Percentiles rank a stretch among this genome's conserved stretches.
These are phyloP conservation scores for Acanthosepion lycidas DNA, from an alignment of 2,888 invertebrate genomes.

Conservation along the genomic window DNA sequence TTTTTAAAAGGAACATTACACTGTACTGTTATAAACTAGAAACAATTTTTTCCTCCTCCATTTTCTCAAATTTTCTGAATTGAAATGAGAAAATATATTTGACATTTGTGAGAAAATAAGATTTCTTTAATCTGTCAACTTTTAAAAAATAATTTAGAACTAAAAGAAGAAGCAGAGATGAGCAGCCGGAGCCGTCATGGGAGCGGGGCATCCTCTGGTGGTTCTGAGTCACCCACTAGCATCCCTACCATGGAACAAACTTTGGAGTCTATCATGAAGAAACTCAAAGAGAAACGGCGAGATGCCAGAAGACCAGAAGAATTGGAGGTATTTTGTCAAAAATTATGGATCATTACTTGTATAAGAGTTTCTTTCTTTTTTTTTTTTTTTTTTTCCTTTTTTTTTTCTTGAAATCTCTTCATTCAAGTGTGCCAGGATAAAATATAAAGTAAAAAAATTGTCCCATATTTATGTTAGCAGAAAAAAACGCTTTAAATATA, in stretches of 20 bases:
- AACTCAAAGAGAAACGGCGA: constrained; percentile 80
- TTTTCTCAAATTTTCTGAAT: too few relatives aligned
- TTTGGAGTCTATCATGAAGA: constrained; percentile 68
- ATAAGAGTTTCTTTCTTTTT: background rate
- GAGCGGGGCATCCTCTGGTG: constrained; percentile 67
- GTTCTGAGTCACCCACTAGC: constrained; percentile 60
- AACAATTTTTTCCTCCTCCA: too few relatives aligned
- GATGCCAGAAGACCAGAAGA: constrained; percentile 78
- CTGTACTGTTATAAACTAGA: too few relatives aligned
- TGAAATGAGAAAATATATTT: too few relatives aligned
- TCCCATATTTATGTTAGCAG: too few relatives aligned
- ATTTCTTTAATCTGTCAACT: too few relatives aligned
- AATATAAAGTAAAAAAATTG: too few relatives aligned
- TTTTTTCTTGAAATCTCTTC: background rate
- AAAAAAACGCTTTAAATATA: too few relatives aligned
- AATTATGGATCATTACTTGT: background rate
- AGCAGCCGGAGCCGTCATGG: constrained; percentile 66
- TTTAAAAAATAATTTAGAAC: constrained; percentile 55
- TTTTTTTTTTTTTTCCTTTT: background rate
- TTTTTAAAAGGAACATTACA: too few relatives aligned
- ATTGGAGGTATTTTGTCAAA: constrained; percentile 77
- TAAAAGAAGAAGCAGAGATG: constrained; percentile 73
- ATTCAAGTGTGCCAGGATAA: background rate
- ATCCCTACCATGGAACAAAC: constrained; percentile 68
- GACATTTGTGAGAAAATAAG: too few relatives aligned